Conservation (phyloP, 2,888 invertebrate genomes). For the Punctoribates punctum region DNA sequence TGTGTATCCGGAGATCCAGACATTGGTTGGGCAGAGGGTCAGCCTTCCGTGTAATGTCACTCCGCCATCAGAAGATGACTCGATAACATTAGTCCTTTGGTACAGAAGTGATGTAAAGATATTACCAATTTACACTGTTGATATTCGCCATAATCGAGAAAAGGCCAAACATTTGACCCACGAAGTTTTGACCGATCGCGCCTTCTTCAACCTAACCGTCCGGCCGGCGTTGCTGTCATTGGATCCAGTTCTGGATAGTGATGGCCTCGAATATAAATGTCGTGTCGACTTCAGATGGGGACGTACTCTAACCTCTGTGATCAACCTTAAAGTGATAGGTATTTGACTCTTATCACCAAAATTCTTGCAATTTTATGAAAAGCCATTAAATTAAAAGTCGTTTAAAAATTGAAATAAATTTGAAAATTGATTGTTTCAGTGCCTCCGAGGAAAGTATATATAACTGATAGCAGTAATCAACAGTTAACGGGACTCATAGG, state of each 20-base stretch:
- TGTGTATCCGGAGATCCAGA: constrained; percentile 44
- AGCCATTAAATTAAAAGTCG: too few species aligned
- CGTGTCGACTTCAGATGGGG: constrained; percentile 46
- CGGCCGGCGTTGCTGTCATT: constrained; percentile 43
- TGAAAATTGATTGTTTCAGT: constrained; percentile 26
- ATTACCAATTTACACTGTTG: constrained; percentile 46
- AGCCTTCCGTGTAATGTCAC: constrained; percentile 45
- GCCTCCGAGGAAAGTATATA: constrained; percentile 43
- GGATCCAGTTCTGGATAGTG: constrained; percentile 44
- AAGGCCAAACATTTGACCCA: constrained; percentile 45
- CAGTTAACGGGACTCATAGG: constrained; percentile 44
- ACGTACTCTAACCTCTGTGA: constrained; percentile 43
- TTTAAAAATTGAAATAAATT: too few species aligned
- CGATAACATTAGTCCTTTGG: constrained; percentile 46
- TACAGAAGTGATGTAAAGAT: constrained; percentile 44
- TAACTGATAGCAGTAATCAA: constrained; percentile 40
- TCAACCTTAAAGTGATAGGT: constrained; percentile 47
- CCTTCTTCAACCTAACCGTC: constrained; percentile 44
- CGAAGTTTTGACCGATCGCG: constrained; percentile 45
- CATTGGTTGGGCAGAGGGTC: constrained; percentile 44
- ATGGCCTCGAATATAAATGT: constrained; percentile 46
- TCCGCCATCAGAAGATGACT: constrained; percentile 45
- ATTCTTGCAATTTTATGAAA: too few species aligned
- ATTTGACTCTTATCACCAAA: too few species aligned
- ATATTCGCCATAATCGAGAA: constrained; percentile 43